Conservation (phyloP, 2,113 vertebrate species). For the Coryphaenoides rupestris region DNA sequence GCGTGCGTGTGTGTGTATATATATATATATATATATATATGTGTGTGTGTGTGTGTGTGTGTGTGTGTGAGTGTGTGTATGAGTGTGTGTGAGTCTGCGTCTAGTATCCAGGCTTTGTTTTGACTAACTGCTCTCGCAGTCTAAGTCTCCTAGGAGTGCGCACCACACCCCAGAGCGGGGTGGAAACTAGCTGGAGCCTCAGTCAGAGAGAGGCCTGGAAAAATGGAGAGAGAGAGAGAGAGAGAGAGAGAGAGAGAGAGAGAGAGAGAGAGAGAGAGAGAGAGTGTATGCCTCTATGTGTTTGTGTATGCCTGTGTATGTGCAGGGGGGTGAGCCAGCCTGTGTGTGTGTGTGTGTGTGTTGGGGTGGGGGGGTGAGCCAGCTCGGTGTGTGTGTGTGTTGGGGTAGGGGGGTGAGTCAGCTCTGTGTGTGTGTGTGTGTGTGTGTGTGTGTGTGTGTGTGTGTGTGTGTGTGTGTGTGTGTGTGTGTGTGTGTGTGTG, state of each 20-base stretch:
- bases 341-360: slow-evolving; percentile 34
- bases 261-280: slow-evolving; percentile 9
- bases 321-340: slow-evolving; percentile 20
- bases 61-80: too few species aligned
- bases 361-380: too few species aligned
- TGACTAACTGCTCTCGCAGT: slow-evolving; percentile 69
- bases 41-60: too few species aligned
- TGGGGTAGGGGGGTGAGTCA: too few species aligned
- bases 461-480: too few species aligned
- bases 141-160: slow-evolving; percentile 69
- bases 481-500: too few species aligned
- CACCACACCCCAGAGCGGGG: slow-evolving; percentile 75
- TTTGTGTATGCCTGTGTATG: too few species aligned
- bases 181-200: slow-evolving; percentile 71
- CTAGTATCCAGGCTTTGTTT: slow-evolving; percentile 65
- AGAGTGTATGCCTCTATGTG: too few species aligned
- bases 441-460: neutral
- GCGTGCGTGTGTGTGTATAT: too few species aligned
- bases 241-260: slow-evolving; percentile 16
- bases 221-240: slow-evolving; percentile 55
- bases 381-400: too few species aligned
- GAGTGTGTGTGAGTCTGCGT: slow-evolving; percentile 5
- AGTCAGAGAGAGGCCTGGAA: slow-evolving; percentile 64
- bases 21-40: too few species aligned
- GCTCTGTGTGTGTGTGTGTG: neutral